Evolutionary conservation across 2,113 vertebrate genomes (phyloP).

Genomic region (Strigops habroptila): DNA sequence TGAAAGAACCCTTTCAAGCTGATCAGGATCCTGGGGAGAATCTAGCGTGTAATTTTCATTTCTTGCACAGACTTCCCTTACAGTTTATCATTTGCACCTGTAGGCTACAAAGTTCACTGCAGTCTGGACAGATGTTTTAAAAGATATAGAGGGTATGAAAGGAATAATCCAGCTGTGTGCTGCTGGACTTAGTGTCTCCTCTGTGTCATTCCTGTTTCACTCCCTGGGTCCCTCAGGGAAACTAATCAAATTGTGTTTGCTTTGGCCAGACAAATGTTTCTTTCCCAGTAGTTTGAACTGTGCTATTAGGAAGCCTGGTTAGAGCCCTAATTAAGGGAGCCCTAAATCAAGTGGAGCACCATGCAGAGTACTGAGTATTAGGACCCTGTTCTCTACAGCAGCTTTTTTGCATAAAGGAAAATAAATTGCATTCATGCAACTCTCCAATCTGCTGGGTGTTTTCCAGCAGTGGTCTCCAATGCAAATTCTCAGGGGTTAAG

Average conservation of each 20-base stretch:
- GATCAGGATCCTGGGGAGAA: background rate
- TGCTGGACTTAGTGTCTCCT: background rate
- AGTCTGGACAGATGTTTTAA: background rate
- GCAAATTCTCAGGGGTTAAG: background rate
- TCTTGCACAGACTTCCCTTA: background rate
- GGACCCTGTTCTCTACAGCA: background rate
- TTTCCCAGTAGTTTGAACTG: background rate
- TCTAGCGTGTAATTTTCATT: background rate
- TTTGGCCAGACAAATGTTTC: background rate
- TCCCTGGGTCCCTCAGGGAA: background rate
- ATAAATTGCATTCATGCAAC: background rate
- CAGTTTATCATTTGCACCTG: background rate
- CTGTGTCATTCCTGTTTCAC: background rate
- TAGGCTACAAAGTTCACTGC: background rate
- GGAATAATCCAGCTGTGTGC: background rate
- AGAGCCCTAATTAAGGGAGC: conserved; percentile 5
- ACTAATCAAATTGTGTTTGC: background rate
- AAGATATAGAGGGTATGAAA: background rate
- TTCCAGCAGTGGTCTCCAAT: background rate
- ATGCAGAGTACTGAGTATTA: background rate
- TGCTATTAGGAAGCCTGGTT: background rate
- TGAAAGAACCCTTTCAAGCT: background rate
- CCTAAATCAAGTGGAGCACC: background rate
- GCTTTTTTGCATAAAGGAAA: background rate
- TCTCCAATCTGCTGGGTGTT: background rate